phyloP scores from a whole-genome alignment of 1,140 invertebrate genomes.

The Solen grandis region DNA sequence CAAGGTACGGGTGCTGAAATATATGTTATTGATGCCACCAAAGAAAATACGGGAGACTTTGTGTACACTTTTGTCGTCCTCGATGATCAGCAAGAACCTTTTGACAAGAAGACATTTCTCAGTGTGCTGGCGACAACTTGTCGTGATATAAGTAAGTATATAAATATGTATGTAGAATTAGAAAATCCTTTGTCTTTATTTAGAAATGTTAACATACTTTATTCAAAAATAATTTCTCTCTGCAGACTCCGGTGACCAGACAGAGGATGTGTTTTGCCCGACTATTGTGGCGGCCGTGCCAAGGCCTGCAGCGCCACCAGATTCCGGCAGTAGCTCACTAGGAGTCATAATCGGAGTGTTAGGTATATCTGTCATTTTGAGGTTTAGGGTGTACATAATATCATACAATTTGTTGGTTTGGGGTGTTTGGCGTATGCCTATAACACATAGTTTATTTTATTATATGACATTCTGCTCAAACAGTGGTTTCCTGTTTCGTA shows the following conservation, averaged over 20 bases:
- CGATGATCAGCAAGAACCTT: conserved; percentile 9
- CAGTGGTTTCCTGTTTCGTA: no score
- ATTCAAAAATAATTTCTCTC: background rate
- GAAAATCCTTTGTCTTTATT: background rate
- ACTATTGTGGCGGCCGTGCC: conserved; percentile 24
- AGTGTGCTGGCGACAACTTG: conserved; percentile 27
- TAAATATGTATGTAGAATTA: background rate
- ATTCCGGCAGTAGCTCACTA: background rate
- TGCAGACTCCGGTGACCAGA: conserved; percentile 36
- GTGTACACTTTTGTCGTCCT: conserved; percentile 30
- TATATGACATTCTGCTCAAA: no score
- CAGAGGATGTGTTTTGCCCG: conserved; percentile 51
- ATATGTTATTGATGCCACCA: conserved; percentile 6
- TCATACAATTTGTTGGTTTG: no score
- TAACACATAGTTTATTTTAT: no score
- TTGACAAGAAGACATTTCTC: conserved; percentile 26
- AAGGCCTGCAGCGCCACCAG: background rate
- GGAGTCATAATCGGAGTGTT: conserved; percentile 22
- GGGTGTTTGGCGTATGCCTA: no score
- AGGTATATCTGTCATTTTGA: conserved; percentile 28
- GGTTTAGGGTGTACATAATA: no score
- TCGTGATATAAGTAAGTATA: conserved; percentile 32
- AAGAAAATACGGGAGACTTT: background rate
- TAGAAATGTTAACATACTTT: background rate
- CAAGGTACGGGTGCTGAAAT: conserved; percentile 19